These are phyloP conservation scores for Pachycephus smyrnensis DNA, from an alignment of 2,888 invertebrate genomes.

Conservation along the genomic window DNA sequence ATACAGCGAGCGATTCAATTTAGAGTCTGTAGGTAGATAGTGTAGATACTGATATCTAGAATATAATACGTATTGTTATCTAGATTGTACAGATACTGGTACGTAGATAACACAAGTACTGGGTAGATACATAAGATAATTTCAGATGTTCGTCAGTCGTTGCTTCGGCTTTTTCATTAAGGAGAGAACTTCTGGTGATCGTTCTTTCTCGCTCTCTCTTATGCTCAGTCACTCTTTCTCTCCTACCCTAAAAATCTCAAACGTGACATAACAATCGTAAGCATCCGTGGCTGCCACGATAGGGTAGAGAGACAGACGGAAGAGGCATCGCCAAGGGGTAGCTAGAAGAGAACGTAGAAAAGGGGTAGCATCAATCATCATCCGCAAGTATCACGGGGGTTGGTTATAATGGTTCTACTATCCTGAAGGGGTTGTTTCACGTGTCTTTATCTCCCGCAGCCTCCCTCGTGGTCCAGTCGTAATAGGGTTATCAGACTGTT, in stretches of 20 bases:
- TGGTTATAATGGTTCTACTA: background rate
- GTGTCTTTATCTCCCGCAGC: slow-evolving; percentile 36
- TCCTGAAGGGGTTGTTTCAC: background rate
- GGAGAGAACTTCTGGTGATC: background rate
- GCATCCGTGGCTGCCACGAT: background rate
- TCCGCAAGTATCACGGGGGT: background rate
- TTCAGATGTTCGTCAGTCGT: background rate
- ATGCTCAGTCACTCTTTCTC: background rate
- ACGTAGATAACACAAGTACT: background rate
- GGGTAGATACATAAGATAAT: background rate
- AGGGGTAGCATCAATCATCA: background rate
- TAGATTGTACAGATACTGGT: background rate
- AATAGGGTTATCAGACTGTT: slow-evolving; percentile 47
- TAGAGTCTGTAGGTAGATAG: background rate
- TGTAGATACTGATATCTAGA: background rate
- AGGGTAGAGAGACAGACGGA: background rate
- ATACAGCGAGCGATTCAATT: background rate
- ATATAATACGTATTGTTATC: background rate
- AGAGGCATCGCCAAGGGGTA: background rate
- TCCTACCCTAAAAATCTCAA: background rate
- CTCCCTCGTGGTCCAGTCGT: slow-evolving; percentile 16
- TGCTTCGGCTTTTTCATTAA: background rate
- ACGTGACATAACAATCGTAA: background rate
- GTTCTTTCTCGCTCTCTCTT: background rate
- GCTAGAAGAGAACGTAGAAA: background rate